Percentiles rank a stretch among this genome's conserved stretches.
These are phyloP conservation scores for Poeciliopsis infans DNA, from an alignment of 2,797 vertebrate genomes.

Conservation along the genomic window DNA sequence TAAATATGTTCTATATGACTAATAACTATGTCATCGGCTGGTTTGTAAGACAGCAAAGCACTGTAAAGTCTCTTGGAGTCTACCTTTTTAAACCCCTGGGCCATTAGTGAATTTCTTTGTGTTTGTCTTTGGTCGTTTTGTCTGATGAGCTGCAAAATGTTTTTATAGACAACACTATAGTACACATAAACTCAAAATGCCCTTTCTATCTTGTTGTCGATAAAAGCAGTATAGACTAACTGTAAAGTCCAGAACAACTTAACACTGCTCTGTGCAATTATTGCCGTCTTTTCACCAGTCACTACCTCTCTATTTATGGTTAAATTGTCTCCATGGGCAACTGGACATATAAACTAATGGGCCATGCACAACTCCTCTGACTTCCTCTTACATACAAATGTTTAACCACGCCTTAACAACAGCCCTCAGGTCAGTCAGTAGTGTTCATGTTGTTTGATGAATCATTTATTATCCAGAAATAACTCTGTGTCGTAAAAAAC, in stretches of 20 bases:
- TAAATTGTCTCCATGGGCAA: slow-evolving; percentile 28
- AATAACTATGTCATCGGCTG: not conserved
- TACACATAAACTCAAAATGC: not conserved
- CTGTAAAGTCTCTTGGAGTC: slow-evolving; percentile 22
- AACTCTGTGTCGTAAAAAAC: not conserved
- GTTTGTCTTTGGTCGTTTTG: slow-evolving; percentile 46
- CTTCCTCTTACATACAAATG: slow-evolving; percentile 25
- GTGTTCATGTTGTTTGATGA: slow-evolving; percentile 45
- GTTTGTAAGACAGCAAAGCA: slow-evolving; percentile 5
- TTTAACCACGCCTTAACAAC: slow-evolving; percentile 49
- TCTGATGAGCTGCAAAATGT: slow-evolving; percentile 51
- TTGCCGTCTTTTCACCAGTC: not conserved
- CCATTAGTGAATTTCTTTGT: slow-evolving; percentile 26
- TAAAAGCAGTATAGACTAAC: slow-evolving; percentile 19
- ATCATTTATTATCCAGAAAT: slow-evolving; percentile 27
- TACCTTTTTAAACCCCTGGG: not conserved
- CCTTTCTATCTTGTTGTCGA: slow-evolving; percentile 41
- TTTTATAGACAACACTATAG: not conserved
- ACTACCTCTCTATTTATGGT: slow-evolving; percentile 27
- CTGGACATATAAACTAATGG: slow-evolving; percentile 45
- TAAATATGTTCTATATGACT: not conserved
- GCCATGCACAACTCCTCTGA: slow-evolving; percentile 48
- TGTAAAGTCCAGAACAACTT: slow-evolving; percentile 46
- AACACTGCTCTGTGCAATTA: slow-evolving; percentile 35
- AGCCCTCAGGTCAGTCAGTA: slow-evolving; percentile 16